Conservation (phyloP, 2,888 invertebrate species). For the Patella caerulea region DNA sequence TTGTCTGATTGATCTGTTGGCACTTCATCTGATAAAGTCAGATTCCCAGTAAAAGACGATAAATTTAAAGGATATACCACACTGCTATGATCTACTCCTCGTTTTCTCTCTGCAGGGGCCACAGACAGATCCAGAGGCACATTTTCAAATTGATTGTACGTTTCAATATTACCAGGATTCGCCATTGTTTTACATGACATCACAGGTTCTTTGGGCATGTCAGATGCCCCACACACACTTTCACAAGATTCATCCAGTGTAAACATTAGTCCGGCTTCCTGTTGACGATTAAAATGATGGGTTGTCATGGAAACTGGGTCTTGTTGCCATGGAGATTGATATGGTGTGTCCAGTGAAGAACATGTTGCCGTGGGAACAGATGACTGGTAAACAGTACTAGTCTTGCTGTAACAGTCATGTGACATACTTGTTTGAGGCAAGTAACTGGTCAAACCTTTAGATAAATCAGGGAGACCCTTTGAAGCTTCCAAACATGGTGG, state of each 20-base stretch:
- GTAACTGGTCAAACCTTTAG: not conserved
- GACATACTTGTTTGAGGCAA: not conserved
- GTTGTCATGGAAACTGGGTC: not conserved
- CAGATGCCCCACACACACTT: not conserved
- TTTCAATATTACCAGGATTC: not conserved
- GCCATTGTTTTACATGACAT: not conserved
- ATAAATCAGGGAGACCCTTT: not conserved
- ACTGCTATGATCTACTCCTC: not conserved
- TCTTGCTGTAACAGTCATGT: not conserved
- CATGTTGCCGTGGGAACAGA: not conserved
- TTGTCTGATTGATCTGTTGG: too few species aligned
- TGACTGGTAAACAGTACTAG: not conserved
- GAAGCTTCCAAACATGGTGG: too few species aligned
- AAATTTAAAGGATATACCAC: not conserved
- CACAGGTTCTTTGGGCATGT: not conserved
- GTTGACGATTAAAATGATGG: not conserved
- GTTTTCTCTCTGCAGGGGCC: not conserved
- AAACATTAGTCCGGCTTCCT: not conserved
- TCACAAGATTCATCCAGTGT: not conserved
- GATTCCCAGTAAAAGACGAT: not conserved
- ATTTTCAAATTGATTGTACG: not conserved
- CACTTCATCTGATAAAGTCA: too few species aligned
- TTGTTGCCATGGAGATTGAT: slow-evolving; percentile 4
- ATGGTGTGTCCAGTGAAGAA: not conserved
- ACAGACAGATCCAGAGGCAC: not conserved